These are phyloP conservation scores for Solea solea DNA, from an alignment of 2,113 vertebrate genomes.

Conservation along the genomic window DNA sequence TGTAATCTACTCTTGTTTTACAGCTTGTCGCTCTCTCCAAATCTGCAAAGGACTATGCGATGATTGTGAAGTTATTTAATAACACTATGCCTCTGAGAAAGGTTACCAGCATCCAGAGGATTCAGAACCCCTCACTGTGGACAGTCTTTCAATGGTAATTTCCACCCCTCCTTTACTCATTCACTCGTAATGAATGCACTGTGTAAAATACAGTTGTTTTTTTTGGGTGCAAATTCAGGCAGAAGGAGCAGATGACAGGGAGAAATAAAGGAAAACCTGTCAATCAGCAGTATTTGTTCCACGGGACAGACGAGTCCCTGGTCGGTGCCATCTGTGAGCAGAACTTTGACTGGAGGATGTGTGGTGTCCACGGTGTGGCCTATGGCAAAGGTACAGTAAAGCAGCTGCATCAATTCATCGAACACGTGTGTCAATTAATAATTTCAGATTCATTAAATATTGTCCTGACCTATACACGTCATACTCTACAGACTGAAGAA, in stretches of 20 bases:
- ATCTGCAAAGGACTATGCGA: constrained; percentile 63
- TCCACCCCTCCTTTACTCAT: too few species aligned
- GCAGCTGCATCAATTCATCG: not conserved
- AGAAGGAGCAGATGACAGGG: constrained; percentile 85
- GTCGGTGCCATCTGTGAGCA: constrained; percentile 81
- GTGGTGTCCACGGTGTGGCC: constrained; percentile 79
- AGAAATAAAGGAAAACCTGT: constrained; percentile 69
- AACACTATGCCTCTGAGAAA: constrained; percentile 80
- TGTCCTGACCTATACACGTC: too few species aligned
- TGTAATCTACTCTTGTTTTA: constrained; percentile 10
- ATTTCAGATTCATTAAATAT: too few species aligned
- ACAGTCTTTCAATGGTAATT: constrained; percentile 86
- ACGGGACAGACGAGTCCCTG: constrained; percentile 71
- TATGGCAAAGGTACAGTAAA: constrained; percentile 82
- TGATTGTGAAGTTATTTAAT: constrained; percentile 76
- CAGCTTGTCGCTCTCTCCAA: constrained; percentile 78
- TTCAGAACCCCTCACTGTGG: constrained; percentile 88
- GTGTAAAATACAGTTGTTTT: not conserved
- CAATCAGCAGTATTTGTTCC: constrained; percentile 81
- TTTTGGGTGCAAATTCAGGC: constrained; percentile 68
- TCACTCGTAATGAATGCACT: too few species aligned
- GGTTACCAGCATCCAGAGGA: constrained; percentile 83
- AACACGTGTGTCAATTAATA: too few species aligned
- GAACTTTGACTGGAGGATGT: constrained; percentile 88
- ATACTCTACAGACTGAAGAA: too few species aligned